A percentile compares a stretch with the other conserved stretches of the same genome.
phyloP scores from a whole-genome alignment of 2,888 invertebrate genomes.

The Amiota minor region DNA sequence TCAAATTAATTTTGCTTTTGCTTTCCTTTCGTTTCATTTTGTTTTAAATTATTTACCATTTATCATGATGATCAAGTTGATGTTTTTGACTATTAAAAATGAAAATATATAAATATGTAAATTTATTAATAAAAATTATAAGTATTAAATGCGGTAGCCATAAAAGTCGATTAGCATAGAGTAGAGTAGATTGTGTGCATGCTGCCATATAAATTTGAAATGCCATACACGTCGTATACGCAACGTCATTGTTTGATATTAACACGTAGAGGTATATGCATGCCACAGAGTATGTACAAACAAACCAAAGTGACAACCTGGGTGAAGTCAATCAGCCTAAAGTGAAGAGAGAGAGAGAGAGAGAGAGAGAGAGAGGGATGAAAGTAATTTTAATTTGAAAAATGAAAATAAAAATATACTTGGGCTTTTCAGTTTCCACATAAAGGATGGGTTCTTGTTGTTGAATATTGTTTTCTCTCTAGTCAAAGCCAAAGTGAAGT shows the following conservation, averaged over 20 bases:
- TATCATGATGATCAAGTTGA: slow-evolving; percentile 3
- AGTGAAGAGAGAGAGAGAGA: not conserved
- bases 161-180: not conserved
- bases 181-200: not conserved
- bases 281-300: slow-evolving; percentile 19
- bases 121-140: slow-evolving; percentile 55
- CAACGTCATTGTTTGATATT: slow-evolving; percentile 49
- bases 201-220: slow-evolving; percentile 39
- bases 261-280: slow-evolving; percentile 53
- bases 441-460: no score
- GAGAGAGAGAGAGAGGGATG: not conserved
- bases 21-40: no score
- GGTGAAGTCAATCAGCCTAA: no score
- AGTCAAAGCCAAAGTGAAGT: no score
- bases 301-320: not conserved
- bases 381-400: not conserved
- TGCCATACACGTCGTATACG: slow-evolving; percentile 56
- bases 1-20: not conserved
- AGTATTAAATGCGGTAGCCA: not conserved
- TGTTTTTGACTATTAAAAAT: not conserved
- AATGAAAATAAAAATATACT: not conserved
- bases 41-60: not conserved
- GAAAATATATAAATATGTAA: slow-evolving; percentile 36
- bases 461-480: no score
- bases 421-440: no score